These are phyloP conservation scores for Herpailurus yagouaroundi DNA, from an alignment of 2,113 vertebrate species.

Conservation along the genomic window DNA sequence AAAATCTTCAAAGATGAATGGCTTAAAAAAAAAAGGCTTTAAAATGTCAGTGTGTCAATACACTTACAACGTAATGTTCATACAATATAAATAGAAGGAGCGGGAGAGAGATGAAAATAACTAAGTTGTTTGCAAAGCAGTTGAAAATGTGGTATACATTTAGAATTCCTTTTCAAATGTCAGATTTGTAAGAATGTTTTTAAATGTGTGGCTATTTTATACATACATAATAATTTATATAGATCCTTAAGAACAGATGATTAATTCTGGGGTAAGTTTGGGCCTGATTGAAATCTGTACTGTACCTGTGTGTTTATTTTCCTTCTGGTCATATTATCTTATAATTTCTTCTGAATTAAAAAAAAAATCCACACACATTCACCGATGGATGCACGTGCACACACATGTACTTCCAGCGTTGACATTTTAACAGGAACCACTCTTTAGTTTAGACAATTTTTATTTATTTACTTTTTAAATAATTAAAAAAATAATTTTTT, in stretches of 20 bases:
- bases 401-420: neutral
- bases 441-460: neutral
- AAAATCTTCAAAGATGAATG: neutral
- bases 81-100: neutral
- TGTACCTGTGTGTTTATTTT: neutral
- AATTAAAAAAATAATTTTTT: too few species aligned
- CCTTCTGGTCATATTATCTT: neutral
- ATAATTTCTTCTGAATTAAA: neutral
- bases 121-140: neutral
- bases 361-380: neutral
- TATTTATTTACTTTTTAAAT: too few species aligned
- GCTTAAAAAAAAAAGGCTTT: constrained; percentile 10
- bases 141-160: neutral
- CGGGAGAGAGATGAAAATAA: neutral
- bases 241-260: neutral
- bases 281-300: neutral
- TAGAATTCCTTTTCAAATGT: constrained; percentile 18
- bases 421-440: neutral
- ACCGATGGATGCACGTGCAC: neutral
- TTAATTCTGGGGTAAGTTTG: neutral
- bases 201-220: neutral
- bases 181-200: constrained; percentile 10
- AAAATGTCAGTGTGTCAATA: constrained; percentile 42
- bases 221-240: neutral
- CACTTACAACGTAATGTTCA: neutral